These are phyloP conservation scores for Coendou prehensilis DNA, from an alignment of 2,797 vertebrate species.

Conservation along the genomic window DNA sequence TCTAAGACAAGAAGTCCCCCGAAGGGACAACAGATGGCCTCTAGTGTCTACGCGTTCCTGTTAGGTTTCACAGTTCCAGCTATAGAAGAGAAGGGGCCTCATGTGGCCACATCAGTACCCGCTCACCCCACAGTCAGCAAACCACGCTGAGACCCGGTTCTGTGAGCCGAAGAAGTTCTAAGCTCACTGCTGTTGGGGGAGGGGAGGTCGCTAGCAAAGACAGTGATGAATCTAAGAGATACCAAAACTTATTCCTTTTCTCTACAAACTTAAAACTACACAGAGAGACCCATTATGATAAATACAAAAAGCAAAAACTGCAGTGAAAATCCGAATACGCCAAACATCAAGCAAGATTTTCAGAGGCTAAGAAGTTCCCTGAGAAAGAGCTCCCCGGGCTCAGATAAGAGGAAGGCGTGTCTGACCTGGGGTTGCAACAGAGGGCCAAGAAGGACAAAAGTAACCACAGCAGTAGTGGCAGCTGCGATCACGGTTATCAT, in stretches of 20 bases:
- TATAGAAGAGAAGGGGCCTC: not conserved
- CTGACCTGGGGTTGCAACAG: not conserved
- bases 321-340: not conserved
- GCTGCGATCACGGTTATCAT: not conserved
- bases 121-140: not conserved
- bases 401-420: rapidly evolving
- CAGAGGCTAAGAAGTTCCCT: not conserved
- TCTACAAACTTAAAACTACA: not conserved
- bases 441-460: not conserved
- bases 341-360: not conserved
- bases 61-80: not conserved
- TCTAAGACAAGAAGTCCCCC: not conserved
- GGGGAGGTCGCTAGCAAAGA: not conserved
- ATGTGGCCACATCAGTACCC: rapidly evolving
- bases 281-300: not conserved
- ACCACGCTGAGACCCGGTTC: not conserved
- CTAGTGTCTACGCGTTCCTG: not conserved
- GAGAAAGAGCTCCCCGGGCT: not conserved
- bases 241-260: not conserved
- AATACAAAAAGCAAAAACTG: not conserved
- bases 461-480: not conserved
- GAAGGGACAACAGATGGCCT: not conserved
- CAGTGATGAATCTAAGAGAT: not conserved
- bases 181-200: not conserved
- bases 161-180: not conserved